These are phyloP conservation scores for Cryptomyrus ogoouensis DNA, from an alignment of 2,113 vertebrate genomes.

Conservation along the genomic window DNA sequence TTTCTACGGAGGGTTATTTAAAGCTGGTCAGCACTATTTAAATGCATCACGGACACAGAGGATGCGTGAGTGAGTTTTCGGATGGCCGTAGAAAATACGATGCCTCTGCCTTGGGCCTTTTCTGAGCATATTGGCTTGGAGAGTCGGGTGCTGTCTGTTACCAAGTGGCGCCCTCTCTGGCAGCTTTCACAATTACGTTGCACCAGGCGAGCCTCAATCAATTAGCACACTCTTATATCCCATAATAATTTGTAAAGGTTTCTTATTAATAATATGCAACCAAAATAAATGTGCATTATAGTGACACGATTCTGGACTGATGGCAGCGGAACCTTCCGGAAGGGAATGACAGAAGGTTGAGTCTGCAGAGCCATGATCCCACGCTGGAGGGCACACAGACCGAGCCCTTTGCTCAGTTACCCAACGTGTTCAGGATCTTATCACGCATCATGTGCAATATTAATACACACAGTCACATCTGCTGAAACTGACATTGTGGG, in stretches of 20 bases:
- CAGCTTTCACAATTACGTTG: constrained; percentile 45
- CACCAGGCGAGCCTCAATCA: constrained; percentile 50
- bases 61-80: constrained; percentile 37
- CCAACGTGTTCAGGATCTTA: constrained; percentile 48
- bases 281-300: constrained; percentile 75
- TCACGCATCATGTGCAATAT: constrained; percentile 67
- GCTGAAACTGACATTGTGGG: constrained; percentile 56
- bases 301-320: constrained; percentile 54
- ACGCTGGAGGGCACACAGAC: constrained; percentile 25
- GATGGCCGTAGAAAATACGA: background rate
- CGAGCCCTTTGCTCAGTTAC: constrained; percentile 37
- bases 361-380: constrained; percentile 5
- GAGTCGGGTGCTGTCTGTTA: constrained; percentile 27
- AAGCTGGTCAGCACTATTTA: constrained; percentile 63
- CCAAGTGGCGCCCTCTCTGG: constrained; percentile 24
- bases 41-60: constrained; percentile 38
- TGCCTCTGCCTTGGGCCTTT: constrained; percentile 39
- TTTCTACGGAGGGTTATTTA: constrained; percentile 73
- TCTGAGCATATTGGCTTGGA: constrained; percentile 38
- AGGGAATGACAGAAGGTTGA: constrained; percentile 14
- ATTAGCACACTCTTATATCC: constrained; percentile 63
- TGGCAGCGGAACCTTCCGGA: constrained; percentile 24
- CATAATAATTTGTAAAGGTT: constrained; percentile 64
- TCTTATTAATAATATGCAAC: constrained; percentile 71
- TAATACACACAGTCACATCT: constrained; percentile 54